phyloP scores from a whole-genome alignment of 2,113 vertebrate genomes.

The Megaceryle torquata region DNA sequence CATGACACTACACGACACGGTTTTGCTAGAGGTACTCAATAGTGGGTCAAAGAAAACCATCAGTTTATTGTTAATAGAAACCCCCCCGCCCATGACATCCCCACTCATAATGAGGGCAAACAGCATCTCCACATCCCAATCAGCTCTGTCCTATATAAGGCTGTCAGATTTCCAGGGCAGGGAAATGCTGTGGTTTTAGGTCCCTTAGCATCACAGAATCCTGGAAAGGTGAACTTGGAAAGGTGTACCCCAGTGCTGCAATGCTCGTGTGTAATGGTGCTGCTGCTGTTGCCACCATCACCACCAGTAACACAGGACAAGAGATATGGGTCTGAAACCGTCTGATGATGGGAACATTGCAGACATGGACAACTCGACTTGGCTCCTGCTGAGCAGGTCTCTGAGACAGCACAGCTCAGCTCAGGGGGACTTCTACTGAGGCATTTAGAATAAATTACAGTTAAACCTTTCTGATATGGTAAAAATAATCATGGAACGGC shows the following conservation, averaged over 20 bases:
- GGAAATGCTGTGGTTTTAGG: neutral
- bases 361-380: neutral
- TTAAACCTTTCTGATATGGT: neutral
- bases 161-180: neutral
- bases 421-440: neutral
- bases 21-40: neutral
- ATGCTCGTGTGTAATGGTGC: neutral
- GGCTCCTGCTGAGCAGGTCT: neutral
- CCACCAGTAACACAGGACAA: neutral
- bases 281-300: neutral
- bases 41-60: neutral
- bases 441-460: neutral
- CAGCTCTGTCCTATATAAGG: neutral
- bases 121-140: neutral
- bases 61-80: neutral
- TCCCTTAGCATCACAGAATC: neutral
- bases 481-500: neutral
- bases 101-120: neutral
- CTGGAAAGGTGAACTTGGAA: neutral
- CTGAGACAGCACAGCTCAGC: neutral
- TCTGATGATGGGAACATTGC: neutral
- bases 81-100: neutral
- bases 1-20: rapidly evolving
- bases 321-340: neutral
- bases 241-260: neutral